Evolutionary conservation across 2,113 vertebrate genomes (phyloP).

Genomic region (Grus americana): DNA sequence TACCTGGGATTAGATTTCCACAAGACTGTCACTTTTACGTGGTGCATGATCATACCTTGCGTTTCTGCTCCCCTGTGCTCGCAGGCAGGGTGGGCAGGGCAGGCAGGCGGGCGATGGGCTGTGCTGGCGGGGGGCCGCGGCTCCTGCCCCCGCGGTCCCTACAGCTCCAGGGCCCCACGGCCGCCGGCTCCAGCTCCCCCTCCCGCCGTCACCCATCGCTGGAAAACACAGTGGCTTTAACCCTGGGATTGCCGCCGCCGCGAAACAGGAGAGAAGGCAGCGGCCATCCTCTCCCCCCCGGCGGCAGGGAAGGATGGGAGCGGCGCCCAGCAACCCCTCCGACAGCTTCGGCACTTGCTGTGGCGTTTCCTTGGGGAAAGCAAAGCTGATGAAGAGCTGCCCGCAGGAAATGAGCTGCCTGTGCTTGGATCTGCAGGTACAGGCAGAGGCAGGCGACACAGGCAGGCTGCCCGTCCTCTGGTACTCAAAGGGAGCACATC

Average conservation of each 20-base stretch:
- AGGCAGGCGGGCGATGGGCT: neutral
- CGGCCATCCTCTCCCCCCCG: accelerated
- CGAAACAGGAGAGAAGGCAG: neutral
- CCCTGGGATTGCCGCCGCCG: accelerated
- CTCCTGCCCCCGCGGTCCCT: neutral
- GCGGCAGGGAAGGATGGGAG: neutral
- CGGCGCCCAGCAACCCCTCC: neutral
- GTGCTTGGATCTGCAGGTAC: neutral
- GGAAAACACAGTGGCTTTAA: neutral
- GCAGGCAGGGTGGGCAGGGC: neutral
- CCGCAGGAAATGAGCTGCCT: neutral
- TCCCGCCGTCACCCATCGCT: neutral
- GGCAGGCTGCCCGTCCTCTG: neutral
- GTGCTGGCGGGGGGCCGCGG: neutral
- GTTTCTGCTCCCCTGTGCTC: neutral
- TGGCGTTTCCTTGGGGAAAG: neutral
- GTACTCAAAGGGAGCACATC: neutral
- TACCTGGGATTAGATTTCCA: neutral
- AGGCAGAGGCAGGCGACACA: neutral
- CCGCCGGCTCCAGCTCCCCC: too few relatives aligned
- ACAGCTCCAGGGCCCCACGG: neutral
- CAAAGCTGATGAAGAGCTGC: neutral
- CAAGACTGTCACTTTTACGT: neutral
- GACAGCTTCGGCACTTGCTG: neutral
- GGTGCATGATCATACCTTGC: neutral